Evolutionary conservation across 2,797 vertebrate genomes (phyloP).

Genomic region (Bovichtus diacanthus): DNA sequence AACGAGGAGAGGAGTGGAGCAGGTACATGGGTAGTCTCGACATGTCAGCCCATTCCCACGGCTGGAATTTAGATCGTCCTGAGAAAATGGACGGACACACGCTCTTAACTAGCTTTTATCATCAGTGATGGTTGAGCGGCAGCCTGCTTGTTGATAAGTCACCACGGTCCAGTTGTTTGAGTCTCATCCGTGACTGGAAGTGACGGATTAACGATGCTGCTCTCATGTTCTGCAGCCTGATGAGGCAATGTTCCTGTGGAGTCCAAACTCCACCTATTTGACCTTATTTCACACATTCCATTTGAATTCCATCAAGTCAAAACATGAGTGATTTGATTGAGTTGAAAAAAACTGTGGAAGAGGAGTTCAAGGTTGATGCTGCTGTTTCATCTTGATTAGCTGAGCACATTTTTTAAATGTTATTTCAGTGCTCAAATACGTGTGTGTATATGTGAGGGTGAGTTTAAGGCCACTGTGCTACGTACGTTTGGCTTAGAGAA

Average conservation of each 20-base stretch:
- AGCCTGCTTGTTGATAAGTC: background rate
- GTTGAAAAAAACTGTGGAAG: no score
- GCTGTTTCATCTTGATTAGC: background rate
- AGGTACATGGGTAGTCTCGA: background rate
- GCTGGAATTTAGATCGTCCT: background rate
- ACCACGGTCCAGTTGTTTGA: background rate
- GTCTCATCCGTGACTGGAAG: background rate
- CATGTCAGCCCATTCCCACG: background rate
- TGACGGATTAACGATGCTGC: background rate
- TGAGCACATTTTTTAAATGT: no score
- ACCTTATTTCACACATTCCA: background rate
- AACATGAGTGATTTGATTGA: background rate
- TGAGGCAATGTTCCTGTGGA: slow-evolving; percentile 2
- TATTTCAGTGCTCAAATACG: background rate
- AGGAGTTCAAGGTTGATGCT: background rate
- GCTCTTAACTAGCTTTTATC: background rate
- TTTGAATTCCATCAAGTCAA: background rate
- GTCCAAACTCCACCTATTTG: slow-evolving; percentile 6
- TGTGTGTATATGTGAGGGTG: background rate
- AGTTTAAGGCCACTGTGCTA: background rate
- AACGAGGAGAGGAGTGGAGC: background rate
- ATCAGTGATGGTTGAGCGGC: background rate
- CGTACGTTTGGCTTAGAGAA: background rate
- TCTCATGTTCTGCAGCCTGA: slow-evolving; percentile 11
- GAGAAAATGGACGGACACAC: background rate